phyloP scores from a whole-genome alignment of 2,797 vertebrate genomes.

The Trematomus bernacchii region DNA sequence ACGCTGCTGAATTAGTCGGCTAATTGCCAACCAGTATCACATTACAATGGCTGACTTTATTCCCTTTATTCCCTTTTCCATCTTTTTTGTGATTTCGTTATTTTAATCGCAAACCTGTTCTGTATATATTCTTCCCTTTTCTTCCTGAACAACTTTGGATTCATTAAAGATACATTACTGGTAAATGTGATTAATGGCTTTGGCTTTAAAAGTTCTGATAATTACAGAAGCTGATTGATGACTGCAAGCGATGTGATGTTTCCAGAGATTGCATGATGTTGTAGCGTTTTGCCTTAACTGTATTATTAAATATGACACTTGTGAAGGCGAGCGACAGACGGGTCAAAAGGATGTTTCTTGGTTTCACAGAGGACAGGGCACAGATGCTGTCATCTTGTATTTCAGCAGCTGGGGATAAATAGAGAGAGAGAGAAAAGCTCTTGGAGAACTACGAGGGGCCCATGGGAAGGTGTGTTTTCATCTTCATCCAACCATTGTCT shows the following conservation, averaged over 20 bases:
- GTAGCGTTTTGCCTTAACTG: slow-evolving; percentile 37
- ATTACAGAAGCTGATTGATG: slow-evolving; percentile 68
- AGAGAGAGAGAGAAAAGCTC: slow-evolving; percentile 27
- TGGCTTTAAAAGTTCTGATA: slow-evolving; percentile 65
- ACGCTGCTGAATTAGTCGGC: slow-evolving; percentile 55
- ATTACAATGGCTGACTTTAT: slow-evolving; percentile 27
- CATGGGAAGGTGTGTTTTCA: slow-evolving; percentile 46
- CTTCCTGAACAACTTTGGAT: slow-evolving; percentile 56
- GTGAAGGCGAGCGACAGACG: slow-evolving; percentile 39
- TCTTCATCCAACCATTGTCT: slow-evolving; percentile 36
- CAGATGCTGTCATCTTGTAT: slow-evolving; percentile 44
- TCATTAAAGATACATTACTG: slow-evolving; percentile 43
- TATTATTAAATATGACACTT: slow-evolving; percentile 53
- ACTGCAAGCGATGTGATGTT: slow-evolving; percentile 22
- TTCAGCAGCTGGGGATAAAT: slow-evolving; percentile 38
- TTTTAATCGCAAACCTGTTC: slow-evolving; percentile 41
- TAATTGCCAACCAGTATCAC: slow-evolving; percentile 63
- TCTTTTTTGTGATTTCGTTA: slow-evolving; percentile 32
- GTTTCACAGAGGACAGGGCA: slow-evolving; percentile 35
- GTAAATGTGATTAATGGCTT: slow-evolving; percentile 56
- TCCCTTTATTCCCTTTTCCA: slow-evolving; percentile 4
- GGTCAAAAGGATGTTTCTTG: slow-evolving; percentile 59
- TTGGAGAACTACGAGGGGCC: slow-evolving; percentile 32
- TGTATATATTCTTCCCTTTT: slow-evolving; percentile 4
- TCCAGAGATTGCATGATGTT: slow-evolving; percentile 39